Evolutionary conservation across 1,140 invertebrate species (phyloP).

Genomic region (Cotesia chilonis): DNA sequence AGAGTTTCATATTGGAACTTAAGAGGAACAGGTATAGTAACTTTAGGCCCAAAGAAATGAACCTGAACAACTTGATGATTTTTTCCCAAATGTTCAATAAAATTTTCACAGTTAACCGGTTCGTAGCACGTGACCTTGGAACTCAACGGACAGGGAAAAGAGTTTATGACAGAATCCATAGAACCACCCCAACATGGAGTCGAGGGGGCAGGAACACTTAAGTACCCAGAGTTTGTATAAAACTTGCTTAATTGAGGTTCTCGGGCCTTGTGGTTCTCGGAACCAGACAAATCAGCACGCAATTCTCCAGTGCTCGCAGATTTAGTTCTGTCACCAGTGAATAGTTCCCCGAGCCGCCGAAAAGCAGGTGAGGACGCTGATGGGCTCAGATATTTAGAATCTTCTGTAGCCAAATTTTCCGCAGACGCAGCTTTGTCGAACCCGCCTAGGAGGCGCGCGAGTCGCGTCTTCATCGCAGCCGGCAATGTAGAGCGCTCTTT

Average conservation of each 20-base stretch:
- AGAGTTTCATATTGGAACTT: slow-evolving; percentile 50
- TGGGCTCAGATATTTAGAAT: slow-evolving; percentile 29
- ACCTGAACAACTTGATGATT: slow-evolving; percentile 52
- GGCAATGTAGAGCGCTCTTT: background rate
- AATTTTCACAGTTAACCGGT: slow-evolving; percentile 40
- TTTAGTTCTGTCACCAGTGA: slow-evolving; percentile 50
- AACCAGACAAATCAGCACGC: background rate
- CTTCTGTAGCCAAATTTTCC: slow-evolving; percentile 52
- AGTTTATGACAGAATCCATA: slow-evolving; percentile 50
- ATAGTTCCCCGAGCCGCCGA: slow-evolving; percentile 33
- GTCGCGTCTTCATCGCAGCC: slow-evolving; percentile 3
- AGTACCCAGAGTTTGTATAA: slow-evolving; percentile 33
- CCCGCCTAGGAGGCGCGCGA: slow-evolving; percentile 33
- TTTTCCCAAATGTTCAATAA: slow-evolving; percentile 53
- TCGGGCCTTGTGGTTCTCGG: too few relatives aligned
- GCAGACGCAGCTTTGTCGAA: slow-evolving; percentile 55
- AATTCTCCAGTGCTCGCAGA: slow-evolving; percentile 62
- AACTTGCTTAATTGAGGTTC: background rate
- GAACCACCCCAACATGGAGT: slow-evolving; percentile 57
- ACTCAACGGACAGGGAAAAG: slow-evolving; percentile 53
- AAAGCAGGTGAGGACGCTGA: slow-evolving; percentile 37
- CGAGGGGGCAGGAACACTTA: slow-evolving; percentile 33
- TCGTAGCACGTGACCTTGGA: slow-evolving; percentile 46
- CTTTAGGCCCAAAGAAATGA: slow-evolving; percentile 52
- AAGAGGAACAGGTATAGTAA: slow-evolving; percentile 51